These are phyloP conservation scores for Scyliorhinus canicula DNA, from an alignment of 2,797 vertebrate species.

Conservation along the genomic window DNA sequence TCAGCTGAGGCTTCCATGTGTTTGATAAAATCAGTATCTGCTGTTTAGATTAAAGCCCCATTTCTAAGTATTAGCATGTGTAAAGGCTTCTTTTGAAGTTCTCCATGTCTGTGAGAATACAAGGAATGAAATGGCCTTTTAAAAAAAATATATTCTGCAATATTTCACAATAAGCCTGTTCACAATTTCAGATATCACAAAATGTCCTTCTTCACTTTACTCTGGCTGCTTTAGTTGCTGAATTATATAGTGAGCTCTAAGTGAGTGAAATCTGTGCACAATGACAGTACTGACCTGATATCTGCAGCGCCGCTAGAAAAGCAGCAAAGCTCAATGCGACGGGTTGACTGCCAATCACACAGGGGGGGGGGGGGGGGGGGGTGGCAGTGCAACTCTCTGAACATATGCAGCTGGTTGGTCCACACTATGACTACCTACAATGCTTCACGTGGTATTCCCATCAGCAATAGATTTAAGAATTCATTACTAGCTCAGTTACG, in stretches of 20 bases:
- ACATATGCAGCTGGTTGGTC: background rate
- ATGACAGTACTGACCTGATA: background rate
- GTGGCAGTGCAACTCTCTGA: background rate
- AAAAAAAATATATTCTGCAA: background rate
- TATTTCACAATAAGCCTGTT: background rate
- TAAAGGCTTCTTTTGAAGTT: slow-evolving; percentile 25
- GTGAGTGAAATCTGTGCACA: background rate
- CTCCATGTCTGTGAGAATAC: background rate
- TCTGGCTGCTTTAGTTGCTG: background rate
- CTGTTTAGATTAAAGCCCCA: background rate
- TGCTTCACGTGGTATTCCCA: background rate
- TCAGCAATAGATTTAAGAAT: background rate
- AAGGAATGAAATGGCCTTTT: background rate
- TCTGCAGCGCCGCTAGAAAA: background rate
- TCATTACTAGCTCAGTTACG: background rate
- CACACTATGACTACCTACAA: background rate
- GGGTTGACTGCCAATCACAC: background rate
- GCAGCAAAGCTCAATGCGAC: background rate
- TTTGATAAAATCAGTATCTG: slow-evolving; percentile 20
- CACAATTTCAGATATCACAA: slow-evolving; percentile 2
- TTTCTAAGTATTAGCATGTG: slow-evolving; percentile 24
- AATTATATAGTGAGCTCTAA: background rate
- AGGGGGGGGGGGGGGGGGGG: background rate
- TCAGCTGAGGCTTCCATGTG: background rate
- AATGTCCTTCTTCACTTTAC: background rate